These are phyloP conservation scores for Argyra leucocephala DNA, from an alignment of 2,888 invertebrate genomes.

Conservation along the genomic window DNA sequence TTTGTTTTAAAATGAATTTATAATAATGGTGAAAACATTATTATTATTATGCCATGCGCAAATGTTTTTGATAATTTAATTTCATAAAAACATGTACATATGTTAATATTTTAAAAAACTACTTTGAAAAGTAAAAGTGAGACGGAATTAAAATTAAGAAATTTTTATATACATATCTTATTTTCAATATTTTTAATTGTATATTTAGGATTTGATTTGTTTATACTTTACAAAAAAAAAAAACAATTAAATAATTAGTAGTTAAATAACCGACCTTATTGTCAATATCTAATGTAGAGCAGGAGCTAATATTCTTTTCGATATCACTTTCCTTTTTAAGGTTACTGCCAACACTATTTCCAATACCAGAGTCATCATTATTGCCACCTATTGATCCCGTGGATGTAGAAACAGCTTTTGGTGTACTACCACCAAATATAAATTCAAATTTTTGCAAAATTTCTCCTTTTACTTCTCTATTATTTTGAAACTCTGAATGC, in stretches of 20 bases:
- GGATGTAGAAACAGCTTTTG: background rate
- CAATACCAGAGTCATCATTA: conserved; percentile 5
- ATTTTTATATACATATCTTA: too few relatives aligned
- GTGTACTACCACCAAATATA: background rate
- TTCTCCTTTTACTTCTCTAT: background rate
- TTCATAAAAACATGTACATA: too few relatives aligned
- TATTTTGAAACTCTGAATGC: background rate
- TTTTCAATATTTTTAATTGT: too few relatives aligned
- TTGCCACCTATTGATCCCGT: conserved; percentile 1
- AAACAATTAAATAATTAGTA: background rate
- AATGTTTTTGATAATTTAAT: too few relatives aligned
- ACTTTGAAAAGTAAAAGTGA: too few relatives aligned
- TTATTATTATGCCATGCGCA: too few relatives aligned
- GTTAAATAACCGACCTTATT: conserved; percentile 40
- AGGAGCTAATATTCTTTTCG: conserved; percentile 42
- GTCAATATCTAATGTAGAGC: conserved; percentile 41
- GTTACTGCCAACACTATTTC: background rate
- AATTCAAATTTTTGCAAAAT: conserved; percentile 7
- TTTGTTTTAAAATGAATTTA: too few relatives aligned
- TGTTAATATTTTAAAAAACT: too few relatives aligned
- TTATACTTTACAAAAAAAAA: too few relatives aligned
- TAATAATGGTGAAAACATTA: too few relatives aligned
- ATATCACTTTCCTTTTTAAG: conserved; percentile 14
- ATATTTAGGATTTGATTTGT: too few relatives aligned
- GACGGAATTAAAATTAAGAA: too few relatives aligned